phyloP scores from a whole-genome alignment of 1,140 invertebrate species.

The Galleria mellonella region DNA sequence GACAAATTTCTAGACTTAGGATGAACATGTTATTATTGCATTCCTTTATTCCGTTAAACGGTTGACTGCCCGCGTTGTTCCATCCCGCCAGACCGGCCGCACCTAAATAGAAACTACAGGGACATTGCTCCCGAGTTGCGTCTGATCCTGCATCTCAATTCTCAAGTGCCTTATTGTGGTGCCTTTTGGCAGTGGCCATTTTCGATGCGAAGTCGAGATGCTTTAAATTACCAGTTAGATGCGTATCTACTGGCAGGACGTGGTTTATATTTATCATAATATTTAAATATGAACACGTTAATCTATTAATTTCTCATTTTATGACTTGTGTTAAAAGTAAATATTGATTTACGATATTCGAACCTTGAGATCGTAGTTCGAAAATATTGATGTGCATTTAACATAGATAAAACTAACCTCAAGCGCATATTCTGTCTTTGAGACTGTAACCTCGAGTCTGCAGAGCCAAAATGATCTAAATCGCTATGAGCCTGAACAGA shows the following conservation, averaged over 20 bases:
- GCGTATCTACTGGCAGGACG: too few relatives aligned
- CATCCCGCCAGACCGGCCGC: constrained; percentile 60
- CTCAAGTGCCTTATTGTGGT: constrained; percentile 54
- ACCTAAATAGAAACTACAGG: constrained; percentile 73
- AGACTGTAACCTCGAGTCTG: constrained; percentile 5
- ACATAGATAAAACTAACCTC: constrained; percentile 9
- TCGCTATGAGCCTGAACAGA: too few relatives aligned
- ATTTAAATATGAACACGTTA: too few relatives aligned
- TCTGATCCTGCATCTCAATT: constrained; percentile 50
- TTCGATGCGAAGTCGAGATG: too few relatives aligned
- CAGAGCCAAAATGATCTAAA: neutral
- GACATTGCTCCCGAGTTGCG: constrained; percentile 61
- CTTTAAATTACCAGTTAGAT: too few relatives aligned
- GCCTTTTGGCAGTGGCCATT: constrained; percentile 18
- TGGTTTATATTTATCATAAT: too few relatives aligned
- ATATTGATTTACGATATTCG: neutral
- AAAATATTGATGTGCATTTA: constrained; percentile 11
- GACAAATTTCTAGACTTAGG: neutral
- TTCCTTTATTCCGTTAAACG: constrained; percentile 57
- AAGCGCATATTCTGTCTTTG: constrained; percentile 6
- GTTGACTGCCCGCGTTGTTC: constrained; percentile 52
- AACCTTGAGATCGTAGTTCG: constrained; percentile 6
- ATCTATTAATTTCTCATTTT: too few relatives aligned
- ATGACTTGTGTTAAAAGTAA: too few relatives aligned
- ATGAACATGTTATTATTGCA: constrained; percentile 33